A percentile compares a stretch with the other conserved stretches of the same genome.
Conservation (phyloP, 1,140 invertebrate genomes). For the Agrilus planipennis region DNA sequence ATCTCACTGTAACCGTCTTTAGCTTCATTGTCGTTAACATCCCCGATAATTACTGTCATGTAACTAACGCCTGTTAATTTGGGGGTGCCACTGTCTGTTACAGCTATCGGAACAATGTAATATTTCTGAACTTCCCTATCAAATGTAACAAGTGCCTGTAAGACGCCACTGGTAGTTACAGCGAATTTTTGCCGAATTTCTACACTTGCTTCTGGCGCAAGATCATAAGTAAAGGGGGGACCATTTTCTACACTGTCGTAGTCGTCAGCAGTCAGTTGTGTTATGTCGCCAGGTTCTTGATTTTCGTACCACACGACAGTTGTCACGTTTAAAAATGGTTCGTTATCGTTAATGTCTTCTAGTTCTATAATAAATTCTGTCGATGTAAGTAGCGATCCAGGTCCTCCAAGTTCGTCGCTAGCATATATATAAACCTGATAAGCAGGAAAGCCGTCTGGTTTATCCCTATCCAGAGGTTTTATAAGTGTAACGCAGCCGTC, state of each 20-base stretch:
- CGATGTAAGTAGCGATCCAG: conserved; percentile 44
- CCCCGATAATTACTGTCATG: conserved; percentile 77
- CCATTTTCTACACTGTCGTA: conserved; percentile 67
- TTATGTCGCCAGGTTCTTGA: conserved; percentile 54
- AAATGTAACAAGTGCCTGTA: conserved; percentile 58
- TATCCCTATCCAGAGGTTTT: conserved; percentile 76
- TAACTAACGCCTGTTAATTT: conserved; percentile 58
- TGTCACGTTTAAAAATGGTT: conserved; percentile 68
- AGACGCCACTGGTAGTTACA: conserved; percentile 19
- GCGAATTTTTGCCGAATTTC: conserved; percentile 61
- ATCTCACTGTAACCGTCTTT: conserved; percentile 69
- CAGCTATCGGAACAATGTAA: conserved; percentile 77
- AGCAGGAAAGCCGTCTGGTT: conserved; percentile 64
- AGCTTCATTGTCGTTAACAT: conserved; percentile 83
- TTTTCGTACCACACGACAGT: conserved; percentile 77
- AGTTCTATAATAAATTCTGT: conserved; percentile 64
- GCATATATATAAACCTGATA: conserved; percentile 79
- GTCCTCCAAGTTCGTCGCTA: conserved; percentile 61
- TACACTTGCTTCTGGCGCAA: conserved; percentile 51
- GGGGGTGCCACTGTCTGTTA: conserved; percentile 68
- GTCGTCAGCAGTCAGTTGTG: conserved; percentile 62
- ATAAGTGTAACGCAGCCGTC: conserved; percentile 62
- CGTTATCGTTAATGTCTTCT: conserved; percentile 82
- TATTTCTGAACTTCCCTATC: conserved; percentile 82
- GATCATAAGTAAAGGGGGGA: conserved; percentile 61